phyloP scores from a whole-genome alignment of 2,888 invertebrate genomes.

The Hydrotaea cyrtoneurina region DNA sequence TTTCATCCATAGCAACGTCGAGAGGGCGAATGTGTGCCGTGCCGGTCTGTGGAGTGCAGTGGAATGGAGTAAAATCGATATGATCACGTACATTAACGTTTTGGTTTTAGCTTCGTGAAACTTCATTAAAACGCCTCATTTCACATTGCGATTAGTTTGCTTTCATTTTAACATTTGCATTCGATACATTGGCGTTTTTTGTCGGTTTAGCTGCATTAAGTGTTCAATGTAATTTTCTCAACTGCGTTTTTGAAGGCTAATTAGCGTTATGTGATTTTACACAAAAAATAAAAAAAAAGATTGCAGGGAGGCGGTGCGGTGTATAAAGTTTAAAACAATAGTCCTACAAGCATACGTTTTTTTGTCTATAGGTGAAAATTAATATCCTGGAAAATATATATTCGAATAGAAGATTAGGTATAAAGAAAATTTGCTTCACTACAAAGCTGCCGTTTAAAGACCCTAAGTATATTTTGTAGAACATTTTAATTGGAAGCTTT shows the following conservation, averaged over 20 bases:
- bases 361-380: too few species aligned
- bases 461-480: too few species aligned
- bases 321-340: too few species aligned
- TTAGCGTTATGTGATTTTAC: not conserved
- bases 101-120: not conserved
- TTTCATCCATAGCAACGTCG: not conserved
- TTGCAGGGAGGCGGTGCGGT: too few species aligned
- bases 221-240: not conserved
- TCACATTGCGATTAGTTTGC: not conserved
- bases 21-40: not conserved
- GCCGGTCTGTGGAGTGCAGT: too few species aligned
- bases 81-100: too few species aligned
- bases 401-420: too few species aligned
- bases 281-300: not conserved
- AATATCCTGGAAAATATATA: too few species aligned
- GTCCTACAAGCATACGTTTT: too few species aligned
- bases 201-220: not conserved
- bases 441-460: too few species aligned
- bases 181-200: not conserved
- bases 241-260: not conserved
- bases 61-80: not conserved
- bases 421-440: too few species aligned
- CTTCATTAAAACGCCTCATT: not conserved
- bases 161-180: not conserved
- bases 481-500: too few species aligned